phyloP scores from a whole-genome alignment of 35 echinoderm and acorn worm genomes.

The Ophiothrix spiculata region DNA sequence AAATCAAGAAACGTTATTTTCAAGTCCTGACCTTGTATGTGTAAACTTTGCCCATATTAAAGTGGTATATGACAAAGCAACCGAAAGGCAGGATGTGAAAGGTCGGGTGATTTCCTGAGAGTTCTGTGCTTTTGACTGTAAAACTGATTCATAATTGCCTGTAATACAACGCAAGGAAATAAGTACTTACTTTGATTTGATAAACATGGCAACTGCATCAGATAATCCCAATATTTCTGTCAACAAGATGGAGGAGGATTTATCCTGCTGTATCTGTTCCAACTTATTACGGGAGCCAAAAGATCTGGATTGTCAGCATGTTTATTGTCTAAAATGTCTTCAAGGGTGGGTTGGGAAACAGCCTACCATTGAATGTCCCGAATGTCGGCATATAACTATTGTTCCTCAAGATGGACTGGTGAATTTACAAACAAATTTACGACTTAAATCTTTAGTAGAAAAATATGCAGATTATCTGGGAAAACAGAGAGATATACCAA shows the following conservation, averaged over 20 bases:
- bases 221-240: not conserved
- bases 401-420: not conserved
- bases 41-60: too few species aligned
- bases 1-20: too few species aligned
- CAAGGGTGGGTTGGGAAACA: not conserved
- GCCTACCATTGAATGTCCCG: not conserved
- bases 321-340: not conserved
- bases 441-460: not conserved
- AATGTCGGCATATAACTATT: not conserved
- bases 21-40: too few species aligned
- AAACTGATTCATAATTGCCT: too few species aligned
- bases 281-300: not conserved
- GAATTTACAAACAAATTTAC: not conserved
- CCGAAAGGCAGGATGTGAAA: too few species aligned
- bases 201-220: not conserved
- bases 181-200: too few species aligned
- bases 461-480: not conserved
- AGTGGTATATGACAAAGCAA: too few species aligned
- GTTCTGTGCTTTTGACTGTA: too few species aligned
- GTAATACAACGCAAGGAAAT: too few species aligned
- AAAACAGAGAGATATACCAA: not conserved
- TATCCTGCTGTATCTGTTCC: not conserved
- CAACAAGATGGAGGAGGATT: not conserved
- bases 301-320: not conserved
- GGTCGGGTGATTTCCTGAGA: too few species aligned